Conservation (phyloP, 2,797 vertebrate species). For the Trematocara caparti region DNA sequence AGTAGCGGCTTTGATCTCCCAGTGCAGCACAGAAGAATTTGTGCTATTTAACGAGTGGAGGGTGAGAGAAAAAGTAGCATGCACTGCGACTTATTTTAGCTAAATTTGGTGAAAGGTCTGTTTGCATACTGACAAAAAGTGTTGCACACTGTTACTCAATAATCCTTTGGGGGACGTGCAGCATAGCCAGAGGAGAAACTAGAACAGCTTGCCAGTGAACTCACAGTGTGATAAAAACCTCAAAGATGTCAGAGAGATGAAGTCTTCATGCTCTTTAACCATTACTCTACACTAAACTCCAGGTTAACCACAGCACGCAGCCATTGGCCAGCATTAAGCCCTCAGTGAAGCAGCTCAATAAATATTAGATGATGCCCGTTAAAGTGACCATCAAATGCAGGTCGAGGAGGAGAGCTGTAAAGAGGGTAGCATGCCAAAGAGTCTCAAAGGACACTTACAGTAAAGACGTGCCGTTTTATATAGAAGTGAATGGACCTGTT, state of each 20-base stretch:
- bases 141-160: neutral
- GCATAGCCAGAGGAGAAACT: neutral
- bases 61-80: neutral
- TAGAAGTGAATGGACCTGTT: neutral
- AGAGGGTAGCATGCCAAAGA: slow-evolving; percentile 53
- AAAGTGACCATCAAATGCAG: slow-evolving; percentile 70
- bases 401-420: slow-evolving; percentile 40
- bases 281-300: slow-evolving; percentile 22
- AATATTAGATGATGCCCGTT: slow-evolving; percentile 72
- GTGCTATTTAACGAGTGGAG: neutral
- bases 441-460: slow-evolving; percentile 57
- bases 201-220: neutral
- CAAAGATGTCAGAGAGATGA: slow-evolving; percentile 16
- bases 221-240: slow-evolving; percentile 6
- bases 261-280: slow-evolving; percentile 18
- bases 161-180: neutral
- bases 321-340: slow-evolving; percentile 34
- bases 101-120: neutral
- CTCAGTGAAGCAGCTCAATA: slow-evolving; percentile 49
- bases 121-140: neutral
- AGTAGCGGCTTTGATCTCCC: neutral
- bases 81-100: neutral
- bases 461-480: slow-evolving; percentile 7
- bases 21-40: neutral
- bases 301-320: slow-evolving; percentile 59